phyloP scores from a whole-genome alignment of 2,888 invertebrate species.

The Philereme transversata region DNA sequence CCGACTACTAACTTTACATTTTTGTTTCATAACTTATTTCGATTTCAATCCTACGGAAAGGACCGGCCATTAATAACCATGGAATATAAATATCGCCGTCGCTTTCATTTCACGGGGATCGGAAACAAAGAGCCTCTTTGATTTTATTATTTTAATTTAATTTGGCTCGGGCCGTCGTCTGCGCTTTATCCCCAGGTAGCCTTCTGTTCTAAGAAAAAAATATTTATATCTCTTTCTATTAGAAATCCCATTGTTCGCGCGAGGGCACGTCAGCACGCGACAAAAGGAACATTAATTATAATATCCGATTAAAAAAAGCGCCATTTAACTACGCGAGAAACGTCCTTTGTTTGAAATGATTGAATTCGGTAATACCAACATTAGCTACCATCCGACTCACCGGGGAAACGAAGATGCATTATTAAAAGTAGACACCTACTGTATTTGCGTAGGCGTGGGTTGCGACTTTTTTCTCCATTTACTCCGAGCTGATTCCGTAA shows the following conservation, averaged over 20 bases:
- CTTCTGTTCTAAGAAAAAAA: constrained; percentile 78
- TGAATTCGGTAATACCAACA: constrained; percentile 80
- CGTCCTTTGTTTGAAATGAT: constrained; percentile 81
- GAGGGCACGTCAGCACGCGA: constrained; percentile 83
- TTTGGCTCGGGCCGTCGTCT: constrained; percentile 72
- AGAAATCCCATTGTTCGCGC: constrained; percentile 82
- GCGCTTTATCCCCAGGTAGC: constrained; percentile 82
- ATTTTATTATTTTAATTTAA: constrained; percentile 80
- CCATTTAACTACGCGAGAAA: constrained; percentile 80
- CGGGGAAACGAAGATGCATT: constrained; percentile 55
- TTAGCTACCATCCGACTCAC: constrained; percentile 61
- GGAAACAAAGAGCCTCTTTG: constrained; percentile 64
- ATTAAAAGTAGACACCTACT: constrained; percentile 53
- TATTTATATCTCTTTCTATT: constrained; percentile 82
- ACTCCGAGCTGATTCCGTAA: constrained; percentile 50
- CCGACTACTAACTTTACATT: constrained; percentile 27
- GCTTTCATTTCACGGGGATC: constrained; percentile 45
- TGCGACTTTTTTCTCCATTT: constrained; percentile 49
- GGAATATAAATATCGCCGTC: constrained; percentile 42
- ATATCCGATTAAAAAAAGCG: constrained; percentile 84
- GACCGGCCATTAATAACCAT: constrained; percentile 41
- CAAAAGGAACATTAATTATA: constrained; percentile 85
- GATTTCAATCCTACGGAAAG: constrained; percentile 33
- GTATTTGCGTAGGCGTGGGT: constrained; percentile 54
- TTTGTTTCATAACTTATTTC: constrained; percentile 35